Base-by-base conservation (phyloP, 2,113 vertebrate species). In the Melanotaenia duboulayi region DNA sequence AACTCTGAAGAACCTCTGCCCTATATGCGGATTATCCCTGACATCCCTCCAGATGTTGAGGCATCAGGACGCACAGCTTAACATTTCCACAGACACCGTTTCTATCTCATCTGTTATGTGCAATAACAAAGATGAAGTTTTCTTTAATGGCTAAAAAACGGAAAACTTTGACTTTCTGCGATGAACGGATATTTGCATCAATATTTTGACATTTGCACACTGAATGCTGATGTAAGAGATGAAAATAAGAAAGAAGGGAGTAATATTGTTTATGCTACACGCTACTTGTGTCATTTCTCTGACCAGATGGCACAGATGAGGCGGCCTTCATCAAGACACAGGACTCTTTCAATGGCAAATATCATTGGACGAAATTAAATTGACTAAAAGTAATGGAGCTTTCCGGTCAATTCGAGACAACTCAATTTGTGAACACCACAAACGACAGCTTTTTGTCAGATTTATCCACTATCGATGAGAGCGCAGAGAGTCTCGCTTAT, bases 351-450 rank as follows among this genome's bases (percentile, higher is more conserved):
- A 58, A 48, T 48, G 51, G 20, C n/a, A 55, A 12, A 68, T 8
- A 60, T 62, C 48, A 49, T 8, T 64, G 19, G 60, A 17, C 23
- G 68, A 79, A 37, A 44, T 56, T 8, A 71, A 69, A 85, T 77
- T 69, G 67, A 74, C 13, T 69, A 22, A 67, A 87, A 90, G 94
- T 85, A 62, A 96, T 96, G 96, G 96, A 97, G 90, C 80, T 81
- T 48, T 72, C 78, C 35, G 84, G 81, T 75, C 83, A 92, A 74
- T 92, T 94, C 78, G 92, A 83, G 67, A 74, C 87, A 48, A 84
- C 86, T 22, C 77, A 71, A 61, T 66, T 74, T 40, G 58, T 73
- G 17, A 93, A 95, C 82, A 57, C 83, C 50, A 81, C 81, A 7
- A 93, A 92, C 72, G 68, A 68, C 73, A 88, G 83, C 9, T 83